phyloP scores from a whole-genome alignment of 2,888 invertebrate genomes.

The Sycophila texana region DNA sequence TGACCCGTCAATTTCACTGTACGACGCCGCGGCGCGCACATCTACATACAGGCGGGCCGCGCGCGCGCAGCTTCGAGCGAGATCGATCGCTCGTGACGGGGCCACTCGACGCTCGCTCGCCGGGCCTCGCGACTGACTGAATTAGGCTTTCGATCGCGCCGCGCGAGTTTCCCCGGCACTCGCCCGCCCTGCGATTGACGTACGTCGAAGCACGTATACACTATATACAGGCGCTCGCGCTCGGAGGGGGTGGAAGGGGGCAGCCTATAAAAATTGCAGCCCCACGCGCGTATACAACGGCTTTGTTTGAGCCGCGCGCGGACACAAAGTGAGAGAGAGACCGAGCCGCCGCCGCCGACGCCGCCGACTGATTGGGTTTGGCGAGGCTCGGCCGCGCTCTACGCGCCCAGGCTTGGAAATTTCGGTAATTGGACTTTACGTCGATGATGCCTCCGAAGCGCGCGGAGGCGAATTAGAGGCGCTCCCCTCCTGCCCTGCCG shows the following conservation, averaged over 20 bases:
- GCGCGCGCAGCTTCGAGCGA: background rate
- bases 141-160: slow-evolving; percentile 41
- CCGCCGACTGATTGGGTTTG: background rate
- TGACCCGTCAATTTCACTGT: background rate
- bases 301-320: background rate
- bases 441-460: background rate
- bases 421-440: background rate
- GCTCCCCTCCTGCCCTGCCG: no score
- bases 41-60: background rate
- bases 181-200: slow-evolving; percentile 25
- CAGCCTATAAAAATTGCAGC: background rate
- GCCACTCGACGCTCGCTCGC: slow-evolving; percentile 32
- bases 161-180: background rate
- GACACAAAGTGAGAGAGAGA: no score
- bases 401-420: background rate
- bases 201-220: slow-evolving; percentile 27
- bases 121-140: slow-evolving; percentile 19
- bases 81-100: slow-evolving; percentile 24
- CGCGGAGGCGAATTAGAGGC: background rate
- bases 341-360: background rate
- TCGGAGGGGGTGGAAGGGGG: background rate
- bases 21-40: background rate
- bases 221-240: slow-evolving; percentile 27
- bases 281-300: background rate
- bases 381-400: background rate